Conservation (phyloP, 2,888 invertebrate genomes). For the Drosophila atroscutellata region DNA sequence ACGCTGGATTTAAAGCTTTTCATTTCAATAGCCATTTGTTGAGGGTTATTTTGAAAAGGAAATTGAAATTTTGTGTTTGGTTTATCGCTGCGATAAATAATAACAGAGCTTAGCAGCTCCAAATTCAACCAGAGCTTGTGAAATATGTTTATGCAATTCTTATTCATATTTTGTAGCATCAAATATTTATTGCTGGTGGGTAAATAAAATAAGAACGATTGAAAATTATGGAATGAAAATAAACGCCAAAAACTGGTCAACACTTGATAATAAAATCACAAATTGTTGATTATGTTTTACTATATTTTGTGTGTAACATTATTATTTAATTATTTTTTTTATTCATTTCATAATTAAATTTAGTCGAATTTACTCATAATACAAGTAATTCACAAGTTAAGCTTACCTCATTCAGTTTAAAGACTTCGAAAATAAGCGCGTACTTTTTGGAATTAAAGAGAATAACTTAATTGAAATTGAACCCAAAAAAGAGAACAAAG, state of each 20-base stretch:
- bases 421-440: constrained; percentile 8
- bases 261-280: neutral
- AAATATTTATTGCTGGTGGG: neutral
- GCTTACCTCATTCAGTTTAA: constrained; percentile 22
- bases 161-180: neutral
- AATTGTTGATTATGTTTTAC: neutral
- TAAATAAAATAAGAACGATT: neutral
- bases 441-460: constrained; percentile 7
- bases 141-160: neutral
- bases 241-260: constrained; percentile 15
- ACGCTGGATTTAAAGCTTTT: constrained; percentile 16
- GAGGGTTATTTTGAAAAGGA: constrained; percentile 32
- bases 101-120: constrained; percentile 1
- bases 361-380: no score
- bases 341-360: neutral
- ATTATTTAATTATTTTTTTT: neutral
- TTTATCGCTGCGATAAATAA: constrained; percentile 49
- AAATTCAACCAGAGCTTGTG: neutral
- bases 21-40: constrained; percentile 28
- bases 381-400: neutral
- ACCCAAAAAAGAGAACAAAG: constrained; percentile 15
- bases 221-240: neutral
- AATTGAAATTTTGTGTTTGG: constrained; percentile 40
- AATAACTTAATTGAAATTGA: constrained; percentile 46
- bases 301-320: no score